Conservation (phyloP, 2,113 vertebrate species). For the zebrafish (Danio rerio) region DNA sequence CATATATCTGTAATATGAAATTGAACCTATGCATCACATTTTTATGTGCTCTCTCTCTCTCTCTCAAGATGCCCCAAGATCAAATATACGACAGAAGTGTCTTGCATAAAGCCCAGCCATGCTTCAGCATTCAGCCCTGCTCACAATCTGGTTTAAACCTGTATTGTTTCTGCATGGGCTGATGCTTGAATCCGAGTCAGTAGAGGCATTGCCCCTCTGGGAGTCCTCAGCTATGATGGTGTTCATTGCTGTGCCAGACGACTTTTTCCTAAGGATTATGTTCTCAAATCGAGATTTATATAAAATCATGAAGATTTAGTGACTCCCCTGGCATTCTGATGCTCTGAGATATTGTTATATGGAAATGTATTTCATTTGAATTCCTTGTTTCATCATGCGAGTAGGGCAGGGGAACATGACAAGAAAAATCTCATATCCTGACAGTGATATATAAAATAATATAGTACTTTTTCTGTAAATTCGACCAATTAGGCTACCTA, state of each 20-base stretch:
- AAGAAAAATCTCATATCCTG: too few relatives aligned
- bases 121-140: conserved; percentile 60
- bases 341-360: neutral
- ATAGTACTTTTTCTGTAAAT: too few relatives aligned
- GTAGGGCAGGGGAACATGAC: too few relatives aligned
- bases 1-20: neutral
- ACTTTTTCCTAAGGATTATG: neutral
- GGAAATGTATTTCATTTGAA: too few relatives aligned
- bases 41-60: neutral
- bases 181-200: conserved; percentile 51
- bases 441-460: too few relatives aligned
- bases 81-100: conserved; percentile 16
- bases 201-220: conserved; percentile 50
- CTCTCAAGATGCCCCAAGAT: neutral
- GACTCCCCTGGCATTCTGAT: neutral
- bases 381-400: neutral
- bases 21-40: neutral
- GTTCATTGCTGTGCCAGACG: neutral
- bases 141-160: conserved; percentile 71
- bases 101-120: conserved; percentile 45
- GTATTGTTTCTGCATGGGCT: conserved; percentile 61
- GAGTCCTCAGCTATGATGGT: neutral
- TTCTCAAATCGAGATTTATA: neutral
- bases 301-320: neutral
- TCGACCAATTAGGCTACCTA: too few relatives aligned